A percentile compares a stretch with the other conserved stretches of the same genome.
Conservation (phyloP, 2,888 invertebrate genomes). For the Tuberolachnus salignus region DNA sequence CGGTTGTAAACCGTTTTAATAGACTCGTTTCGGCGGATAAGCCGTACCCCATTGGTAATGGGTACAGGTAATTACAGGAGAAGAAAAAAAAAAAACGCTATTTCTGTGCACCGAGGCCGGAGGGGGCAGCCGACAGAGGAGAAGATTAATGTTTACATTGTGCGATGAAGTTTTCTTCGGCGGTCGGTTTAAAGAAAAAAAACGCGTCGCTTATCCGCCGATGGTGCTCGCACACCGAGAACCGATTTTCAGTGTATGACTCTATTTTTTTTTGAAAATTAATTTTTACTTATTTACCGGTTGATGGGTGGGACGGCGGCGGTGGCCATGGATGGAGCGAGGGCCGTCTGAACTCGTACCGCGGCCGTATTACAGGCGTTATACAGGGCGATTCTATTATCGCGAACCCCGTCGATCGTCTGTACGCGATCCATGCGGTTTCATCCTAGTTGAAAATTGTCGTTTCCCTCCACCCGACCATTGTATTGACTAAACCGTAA, state of each 20-base stretch:
- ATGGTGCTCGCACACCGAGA: constrained; percentile 29
- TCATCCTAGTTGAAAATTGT: too few species aligned
- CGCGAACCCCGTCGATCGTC: too few species aligned
- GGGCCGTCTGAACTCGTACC: too few species aligned
- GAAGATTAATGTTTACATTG: constrained; percentile 45
- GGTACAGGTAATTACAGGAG: constrained; percentile 25
- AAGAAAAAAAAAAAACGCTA: constrained; percentile 35
- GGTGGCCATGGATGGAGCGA: too few species aligned
- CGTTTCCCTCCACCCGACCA: too few species aligned
- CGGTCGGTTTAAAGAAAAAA: constrained; percentile 43
- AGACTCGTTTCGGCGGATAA: constrained; percentile 22
- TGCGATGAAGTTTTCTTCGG: constrained; percentile 15
- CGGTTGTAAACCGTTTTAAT: constrained; percentile 32
- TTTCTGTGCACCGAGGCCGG: constrained; percentile 7
- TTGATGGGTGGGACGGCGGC: too few species aligned
- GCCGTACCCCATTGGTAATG: too few species aligned
- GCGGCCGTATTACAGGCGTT: too few species aligned
- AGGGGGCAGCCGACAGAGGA: constrained; percentile 17
- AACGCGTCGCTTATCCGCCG: constrained; percentile 44
- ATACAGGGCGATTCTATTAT: too few species aligned
- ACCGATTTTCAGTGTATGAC: constrained; percentile 24
- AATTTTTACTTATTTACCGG: background rate
- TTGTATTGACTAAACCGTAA: too few species aligned
- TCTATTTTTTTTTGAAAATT: constrained; percentile 3
- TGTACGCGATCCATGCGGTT: too few species aligned